A percentile compares a stretch with the other conserved stretches of the same genome.
phyloP scores from a whole-genome alignment of 1,140 invertebrate species.

The Drosophila ironensis region DNA sequence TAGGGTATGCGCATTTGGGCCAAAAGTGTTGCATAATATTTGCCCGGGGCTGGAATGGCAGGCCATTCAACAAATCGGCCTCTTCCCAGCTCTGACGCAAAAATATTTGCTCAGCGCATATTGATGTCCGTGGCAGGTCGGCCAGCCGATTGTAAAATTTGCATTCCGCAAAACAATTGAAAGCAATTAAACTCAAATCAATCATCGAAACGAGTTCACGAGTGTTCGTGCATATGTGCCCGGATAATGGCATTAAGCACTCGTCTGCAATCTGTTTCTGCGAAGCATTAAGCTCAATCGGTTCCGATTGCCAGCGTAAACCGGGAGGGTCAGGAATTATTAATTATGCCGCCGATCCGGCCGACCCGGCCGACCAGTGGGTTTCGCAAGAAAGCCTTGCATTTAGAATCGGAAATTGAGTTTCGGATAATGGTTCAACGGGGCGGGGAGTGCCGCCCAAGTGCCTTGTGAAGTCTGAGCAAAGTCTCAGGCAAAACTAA shows the following conservation, averaged over 20 bases:
- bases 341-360: constrained; percentile 12
- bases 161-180: constrained; percentile 60
- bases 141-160: constrained; percentile 48
- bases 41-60: constrained; percentile 43
- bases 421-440: constrained; percentile 7
- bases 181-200: constrained; percentile 67
- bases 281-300: constrained; percentile 34
- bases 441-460: neutral
- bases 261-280: constrained; percentile 46
- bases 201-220: constrained; percentile 29
- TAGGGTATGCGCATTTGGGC: constrained; percentile 42
- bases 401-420: constrained; percentile 28
- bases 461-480: constrained; percentile 9
- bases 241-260: constrained; percentile 33
- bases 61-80: constrained; percentile 45
- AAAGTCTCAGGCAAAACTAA: constrained; percentile 46
- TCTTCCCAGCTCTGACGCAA: neutral
- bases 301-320: constrained; percentile 17
- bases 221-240: neutral
- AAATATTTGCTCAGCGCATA: constrained; percentile 25
- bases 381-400: neutral
- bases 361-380: neutral
- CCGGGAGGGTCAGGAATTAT: constrained; percentile 3
- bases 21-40: constrained; percentile 77
- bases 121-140: constrained; percentile 7